These are phyloP conservation scores for Pseudomyrmex concolor DNA, from an alignment of 1,140 invertebrate genomes.

Conservation along the genomic window DNA sequence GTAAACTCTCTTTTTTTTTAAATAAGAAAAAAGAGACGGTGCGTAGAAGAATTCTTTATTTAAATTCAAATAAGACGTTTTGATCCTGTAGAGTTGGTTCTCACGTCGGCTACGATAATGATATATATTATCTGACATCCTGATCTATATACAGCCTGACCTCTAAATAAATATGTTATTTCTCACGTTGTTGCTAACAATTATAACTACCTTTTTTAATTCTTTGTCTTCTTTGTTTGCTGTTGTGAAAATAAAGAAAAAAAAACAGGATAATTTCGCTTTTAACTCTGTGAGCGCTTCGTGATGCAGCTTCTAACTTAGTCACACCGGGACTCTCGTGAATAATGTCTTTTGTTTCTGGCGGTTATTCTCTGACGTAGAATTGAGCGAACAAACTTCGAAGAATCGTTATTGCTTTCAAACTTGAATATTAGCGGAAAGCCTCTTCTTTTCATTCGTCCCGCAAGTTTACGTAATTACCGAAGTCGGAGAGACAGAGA, in stretches of 20 bases:
- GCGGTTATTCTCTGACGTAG: background rate
- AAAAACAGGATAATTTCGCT: background rate
- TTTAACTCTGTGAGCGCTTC: background rate
- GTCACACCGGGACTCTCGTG: background rate
- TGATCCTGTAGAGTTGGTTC: background rate
- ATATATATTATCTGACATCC: too few species aligned
- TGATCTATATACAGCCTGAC: too few species aligned
- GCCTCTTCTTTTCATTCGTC: background rate
- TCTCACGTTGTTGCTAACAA: too few species aligned
- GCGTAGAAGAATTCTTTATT: too few species aligned
- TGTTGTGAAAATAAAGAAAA: background rate
- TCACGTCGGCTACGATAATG: too few species aligned
- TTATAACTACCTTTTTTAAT: too few species aligned
- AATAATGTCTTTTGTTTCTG: conserved; percentile 20
- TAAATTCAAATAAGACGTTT: too few species aligned
- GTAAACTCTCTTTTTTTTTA: too few species aligned
- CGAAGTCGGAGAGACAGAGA: background rate
- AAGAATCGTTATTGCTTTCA: background rate
- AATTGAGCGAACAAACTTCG: conserved; percentile 6
- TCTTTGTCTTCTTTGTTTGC: background rate
- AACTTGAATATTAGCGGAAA: conserved; percentile 26
- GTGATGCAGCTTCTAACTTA: background rate
- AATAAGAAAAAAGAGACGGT: too few species aligned
- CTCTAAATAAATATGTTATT: too few species aligned
- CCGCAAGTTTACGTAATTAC: background rate